phyloP scores from a whole-genome alignment of 2,113 vertebrate species.

The Gallinago media region DNA sequence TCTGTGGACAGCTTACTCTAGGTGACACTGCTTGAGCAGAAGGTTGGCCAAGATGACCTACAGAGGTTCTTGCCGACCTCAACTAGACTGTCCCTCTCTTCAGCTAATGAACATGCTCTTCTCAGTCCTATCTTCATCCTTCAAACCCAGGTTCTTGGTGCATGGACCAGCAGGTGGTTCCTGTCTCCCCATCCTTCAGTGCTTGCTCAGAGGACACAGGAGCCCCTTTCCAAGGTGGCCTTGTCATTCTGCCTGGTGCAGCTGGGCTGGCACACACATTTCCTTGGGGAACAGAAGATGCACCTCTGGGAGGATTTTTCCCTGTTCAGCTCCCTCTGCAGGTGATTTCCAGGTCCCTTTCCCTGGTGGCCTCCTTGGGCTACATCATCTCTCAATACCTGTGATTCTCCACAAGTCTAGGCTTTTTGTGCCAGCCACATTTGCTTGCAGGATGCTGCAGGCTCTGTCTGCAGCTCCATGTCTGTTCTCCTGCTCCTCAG shows the following conservation, averaged over 20 bases:
- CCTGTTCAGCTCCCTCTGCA: neutral
- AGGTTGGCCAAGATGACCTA: neutral
- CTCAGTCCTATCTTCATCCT: neutral
- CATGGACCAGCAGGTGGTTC: neutral
- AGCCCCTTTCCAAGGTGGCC: neutral
- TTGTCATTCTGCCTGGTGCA: neutral
- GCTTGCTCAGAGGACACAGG: neutral
- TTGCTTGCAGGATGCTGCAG: neutral
- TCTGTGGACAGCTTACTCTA: neutral
- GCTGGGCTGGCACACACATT: neutral
- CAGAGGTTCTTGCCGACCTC: neutral
- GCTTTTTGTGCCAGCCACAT: neutral
- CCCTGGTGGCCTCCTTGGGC: neutral
- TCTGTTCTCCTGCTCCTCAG: neutral
- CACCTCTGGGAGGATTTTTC: neutral
- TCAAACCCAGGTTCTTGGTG: neutral
- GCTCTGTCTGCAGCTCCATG: neutral
- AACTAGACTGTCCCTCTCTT: neutral
- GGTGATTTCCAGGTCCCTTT: neutral
- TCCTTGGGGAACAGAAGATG: neutral
- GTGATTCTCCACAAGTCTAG: neutral
- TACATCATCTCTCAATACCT: accelerated
- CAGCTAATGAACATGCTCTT: neutral
- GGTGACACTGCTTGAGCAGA: neutral
- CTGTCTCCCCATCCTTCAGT: neutral